Base-by-base conservation (phyloP, 2,113 vertebrate genomes). In the Aldabrachelys gigantea region DNA sequence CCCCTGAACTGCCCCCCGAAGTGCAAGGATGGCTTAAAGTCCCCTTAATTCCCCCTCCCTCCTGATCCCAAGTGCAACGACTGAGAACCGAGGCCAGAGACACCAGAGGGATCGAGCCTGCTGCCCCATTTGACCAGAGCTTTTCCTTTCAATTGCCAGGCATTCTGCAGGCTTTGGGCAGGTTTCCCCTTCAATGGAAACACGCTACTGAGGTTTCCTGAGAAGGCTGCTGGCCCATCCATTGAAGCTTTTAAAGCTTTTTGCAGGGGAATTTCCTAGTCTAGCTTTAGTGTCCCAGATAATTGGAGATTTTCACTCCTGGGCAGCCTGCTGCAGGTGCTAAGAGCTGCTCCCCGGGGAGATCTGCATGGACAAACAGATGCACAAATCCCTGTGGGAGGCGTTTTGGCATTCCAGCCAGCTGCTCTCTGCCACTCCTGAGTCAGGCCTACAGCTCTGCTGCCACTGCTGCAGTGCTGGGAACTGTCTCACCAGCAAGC, bases 391-490 rank as follows among this genome's bases (percentile, higher is more conserved):
- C 14, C 59, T 17, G 31, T 65, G 6, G 14, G 62, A 65, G 62
- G 11, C 17, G 62, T 24, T 41, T 14, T 5, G 11, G 76, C 80
- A 80, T 85, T 31, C 2, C 89, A 80, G 72, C 72, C 17, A 8
- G 59, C 78, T 72, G 16, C 38, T 89, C 62, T 88, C 82, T 54
- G 44, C 31, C 84, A 72, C 80, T 84, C 59, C 84, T 0, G 7
- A 83, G 85, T 95, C 62, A 93, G 95, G 97, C 90, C 80, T 95
- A 59, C 85, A 5, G 19, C n/a, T 7, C 17, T 9, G 12, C 5
- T 76, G 72, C 72, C 69, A 13, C 21, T 11, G 38, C 24, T 25
- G 38, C 69, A 21, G 38, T 12, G 72, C 41, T 14, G 41, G 22
- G 75, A 41, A 25, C 38, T 13, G 3, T 25, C 22, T 41, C 22